These are phyloP conservation scores for Podabrus alpinus DNA, from an alignment of 2,888 invertebrate species.

Conservation along the genomic window DNA sequence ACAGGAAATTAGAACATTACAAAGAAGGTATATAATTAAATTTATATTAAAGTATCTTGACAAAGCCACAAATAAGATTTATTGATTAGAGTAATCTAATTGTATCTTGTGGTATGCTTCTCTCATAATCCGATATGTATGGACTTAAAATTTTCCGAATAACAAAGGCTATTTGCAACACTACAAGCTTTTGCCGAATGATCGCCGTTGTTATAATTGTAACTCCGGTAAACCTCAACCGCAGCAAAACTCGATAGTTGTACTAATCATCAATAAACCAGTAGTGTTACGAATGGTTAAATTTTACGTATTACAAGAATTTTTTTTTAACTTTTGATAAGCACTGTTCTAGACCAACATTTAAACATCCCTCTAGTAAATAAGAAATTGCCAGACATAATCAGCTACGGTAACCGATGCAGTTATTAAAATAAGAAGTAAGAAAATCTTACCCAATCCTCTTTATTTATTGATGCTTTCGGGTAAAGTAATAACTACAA, in stretches of 20 bases:
- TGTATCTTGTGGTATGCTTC: not conserved
- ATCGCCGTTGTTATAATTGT: not conserved
- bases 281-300: not conserved
- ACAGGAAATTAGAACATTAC: constrained; percentile 21
- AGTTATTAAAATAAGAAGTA: not conserved
- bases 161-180: not conserved
- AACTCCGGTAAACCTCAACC: not conserved
- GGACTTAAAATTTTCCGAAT: not conserved
- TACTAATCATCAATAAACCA: not conserved
- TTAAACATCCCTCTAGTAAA: not conserved
- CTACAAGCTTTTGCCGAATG: not conserved
- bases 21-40: not conserved
- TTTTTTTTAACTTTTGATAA: too few relatives aligned
- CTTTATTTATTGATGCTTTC: not conserved
- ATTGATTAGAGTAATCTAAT: not conserved
- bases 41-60: too few relatives aligned
- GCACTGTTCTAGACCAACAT: too few relatives aligned
- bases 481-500: not conserved
- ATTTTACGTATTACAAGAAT: too few relatives aligned
- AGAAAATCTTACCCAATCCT: not conserved
- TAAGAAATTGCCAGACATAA: not conserved
- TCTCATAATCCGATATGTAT: not conserved
- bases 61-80: not conserved
- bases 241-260: not conserved
- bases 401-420: not conserved